Evolutionary conservation across 2,888 invertebrate species (phyloP), one percentile per base, ranked within the genome.

Genomic region (Lochmaea capreae): DNA sequence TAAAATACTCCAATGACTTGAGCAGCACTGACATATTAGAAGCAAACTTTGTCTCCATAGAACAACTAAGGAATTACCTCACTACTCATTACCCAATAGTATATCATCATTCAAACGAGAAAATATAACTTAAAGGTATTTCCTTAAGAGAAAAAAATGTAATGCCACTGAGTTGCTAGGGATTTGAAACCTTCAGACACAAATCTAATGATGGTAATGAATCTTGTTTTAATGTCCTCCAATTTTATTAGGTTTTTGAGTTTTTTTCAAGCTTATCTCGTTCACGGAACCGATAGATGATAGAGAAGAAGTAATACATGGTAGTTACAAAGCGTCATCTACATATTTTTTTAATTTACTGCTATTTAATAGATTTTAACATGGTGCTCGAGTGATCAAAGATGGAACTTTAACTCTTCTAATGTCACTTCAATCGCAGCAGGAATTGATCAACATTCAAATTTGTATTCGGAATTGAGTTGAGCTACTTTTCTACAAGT

Each of bases 141-240:
- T 14, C 49, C 49, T n/a, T n/a, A 1, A 49, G n/a, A 49, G 8
- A 49, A 49, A 14, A 49, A 49, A 49, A n/a, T 14, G 49, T 49
- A 49, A 14, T 14, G 49, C n/a, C 49, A 2, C 49, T 49, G 49
- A 12, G 2, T 58, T 12, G 8, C 0, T 57, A 58, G 12, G 58
- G 58, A 26, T 58, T 58, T 26, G 58, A 22, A 58, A 18, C 26
- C 58, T 26, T 26, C 22, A 22, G 71, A 63, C 57, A 71, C 57
- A 65, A 57, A 46, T 65, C 43, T 65, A 63, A 65, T 46, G 65
- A 71, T 26, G 14, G 71, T 65, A 71, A 71, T 71, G 57, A 71
- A 71, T 71, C 71, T 71, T 71, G 49, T 69, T 69, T 63, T 46
- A 71, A 26, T 58, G 71, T 57, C 71, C 22, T 71, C 58, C 26